Conservation (phyloP, 2,888 invertebrate species). For the Dioctria linearis region DNA sequence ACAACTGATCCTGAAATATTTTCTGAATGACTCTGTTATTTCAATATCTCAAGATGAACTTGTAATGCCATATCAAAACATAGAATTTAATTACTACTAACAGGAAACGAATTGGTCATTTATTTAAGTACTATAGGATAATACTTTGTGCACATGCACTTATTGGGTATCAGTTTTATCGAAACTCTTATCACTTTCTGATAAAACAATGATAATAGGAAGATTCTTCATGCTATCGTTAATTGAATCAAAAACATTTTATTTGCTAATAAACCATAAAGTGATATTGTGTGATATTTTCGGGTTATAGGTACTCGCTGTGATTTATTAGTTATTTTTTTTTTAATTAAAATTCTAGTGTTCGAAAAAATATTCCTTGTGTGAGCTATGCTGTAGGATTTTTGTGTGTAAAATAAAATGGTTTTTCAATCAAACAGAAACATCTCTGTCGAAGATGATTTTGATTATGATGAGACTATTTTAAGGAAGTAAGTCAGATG, state of each 20-base stretch:
- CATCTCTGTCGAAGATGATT: conserved; percentile 7
- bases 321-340: no score
- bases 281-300: not conserved
- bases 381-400: not conserved
- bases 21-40: no score
- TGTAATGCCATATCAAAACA: not conserved
- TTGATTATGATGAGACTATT: not conserved
- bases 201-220: conserved; percentile 22
- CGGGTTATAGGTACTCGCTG: not conserved
- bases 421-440: not conserved
- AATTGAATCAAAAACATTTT: conserved; percentile 9
- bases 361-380: not conserved
- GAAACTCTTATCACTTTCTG: conserved; percentile 4
- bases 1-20: no score
- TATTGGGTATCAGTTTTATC: not conserved
- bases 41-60: not conserved
- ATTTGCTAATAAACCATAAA: not conserved
- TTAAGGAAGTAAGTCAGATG: conserved; percentile 1
- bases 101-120: not conserved
- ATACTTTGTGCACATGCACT: no score
- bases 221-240: not conserved
- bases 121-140: not conserved
- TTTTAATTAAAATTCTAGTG: not conserved
- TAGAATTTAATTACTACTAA: not conserved
- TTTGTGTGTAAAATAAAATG: not conserved